Percentiles rank a stretch among this genome's conserved stretches.
phyloP scores from a whole-genome alignment of 1,140 invertebrate species.

The Drosophila funebris region DNA sequence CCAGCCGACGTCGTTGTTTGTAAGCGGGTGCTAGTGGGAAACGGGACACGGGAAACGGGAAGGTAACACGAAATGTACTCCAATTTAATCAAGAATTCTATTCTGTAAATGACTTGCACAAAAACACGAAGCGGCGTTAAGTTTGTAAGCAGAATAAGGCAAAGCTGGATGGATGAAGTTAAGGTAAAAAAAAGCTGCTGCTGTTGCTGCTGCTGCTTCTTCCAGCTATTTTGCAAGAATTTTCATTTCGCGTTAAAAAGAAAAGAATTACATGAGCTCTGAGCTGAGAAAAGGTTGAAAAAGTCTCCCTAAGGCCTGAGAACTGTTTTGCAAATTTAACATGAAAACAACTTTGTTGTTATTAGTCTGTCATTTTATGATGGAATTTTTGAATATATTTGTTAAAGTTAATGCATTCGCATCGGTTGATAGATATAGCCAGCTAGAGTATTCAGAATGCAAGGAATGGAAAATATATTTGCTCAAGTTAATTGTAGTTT shows the following conservation, averaged over 20 bases:
- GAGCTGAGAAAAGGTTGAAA: conserved; percentile 34
- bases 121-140: conserved; percentile 59
- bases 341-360: conserved; percentile 29
- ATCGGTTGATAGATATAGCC: not conserved
- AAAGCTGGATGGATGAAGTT: not conserved
- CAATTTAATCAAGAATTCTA: conserved; percentile 82
- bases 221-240: conserved; percentile 42
- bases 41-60: not conserved
- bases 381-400: not conserved
- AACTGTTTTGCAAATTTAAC: conserved; percentile 4
- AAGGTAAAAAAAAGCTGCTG: not conserved
- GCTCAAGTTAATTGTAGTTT: too few species aligned
- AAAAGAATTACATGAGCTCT: conserved; percentile 54
- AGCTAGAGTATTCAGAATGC: not conserved
- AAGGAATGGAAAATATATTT: not conserved
- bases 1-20: conserved; percentile 30
- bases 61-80: conserved; percentile 72
- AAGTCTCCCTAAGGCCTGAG: conserved; percentile 3
- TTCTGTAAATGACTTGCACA: conserved; percentile 80
- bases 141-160: conserved; percentile 22
- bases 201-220: not conserved
- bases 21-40: conserved; percentile 35
- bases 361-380: conserved; percentile 2
- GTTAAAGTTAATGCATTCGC: not conserved
- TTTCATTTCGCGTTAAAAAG: conserved; percentile 64